phyloP scores from a whole-genome alignment of 2,113 vertebrate genomes.

The Theristicus caerulescens region DNA sequence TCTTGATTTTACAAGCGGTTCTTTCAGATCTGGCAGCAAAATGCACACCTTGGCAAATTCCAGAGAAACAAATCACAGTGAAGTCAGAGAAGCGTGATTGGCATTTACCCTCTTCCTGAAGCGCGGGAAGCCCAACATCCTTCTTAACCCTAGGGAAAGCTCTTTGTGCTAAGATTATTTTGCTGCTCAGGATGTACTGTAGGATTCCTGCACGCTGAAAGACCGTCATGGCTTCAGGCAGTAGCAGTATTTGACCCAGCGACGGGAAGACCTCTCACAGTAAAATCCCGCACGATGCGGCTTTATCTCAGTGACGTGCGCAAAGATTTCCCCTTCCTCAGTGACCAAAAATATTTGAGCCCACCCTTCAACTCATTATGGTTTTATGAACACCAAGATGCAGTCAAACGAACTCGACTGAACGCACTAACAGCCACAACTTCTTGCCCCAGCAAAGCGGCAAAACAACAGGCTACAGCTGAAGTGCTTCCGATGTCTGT shows the following conservation, averaged over 20 bases:
- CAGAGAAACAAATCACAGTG: not conserved
- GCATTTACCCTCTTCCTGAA: not conserved
- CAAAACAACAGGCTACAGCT: not conserved
- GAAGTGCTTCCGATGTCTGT: not conserved
- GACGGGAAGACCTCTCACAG: not conserved
- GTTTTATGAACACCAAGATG: not conserved
- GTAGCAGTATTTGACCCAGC: not conserved
- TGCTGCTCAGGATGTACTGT: not conserved
- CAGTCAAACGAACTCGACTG: not conserved
- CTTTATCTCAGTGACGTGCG: not conserved
- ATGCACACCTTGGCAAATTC: not conserved
- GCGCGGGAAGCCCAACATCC: not conserved
- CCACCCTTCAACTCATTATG: not conserved
- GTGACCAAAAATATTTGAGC: not conserved
- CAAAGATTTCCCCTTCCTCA: not conserved
- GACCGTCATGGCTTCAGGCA: not conserved
- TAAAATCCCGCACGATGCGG: not conserved
- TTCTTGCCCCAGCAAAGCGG: not conserved
- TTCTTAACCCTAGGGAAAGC: not conserved
- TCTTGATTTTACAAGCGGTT: not conserved
- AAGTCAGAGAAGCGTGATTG: not conserved
- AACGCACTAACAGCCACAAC: not conserved
- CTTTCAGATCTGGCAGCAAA: not conserved
- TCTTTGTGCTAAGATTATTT: not conserved
- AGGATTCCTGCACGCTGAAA: not conserved